Evolutionary conservation across 2,113 vertebrate genomes (phyloP), one percentile per base, ranked within the genome.

Genomic region (Ivindomyrus marchei): DNA sequence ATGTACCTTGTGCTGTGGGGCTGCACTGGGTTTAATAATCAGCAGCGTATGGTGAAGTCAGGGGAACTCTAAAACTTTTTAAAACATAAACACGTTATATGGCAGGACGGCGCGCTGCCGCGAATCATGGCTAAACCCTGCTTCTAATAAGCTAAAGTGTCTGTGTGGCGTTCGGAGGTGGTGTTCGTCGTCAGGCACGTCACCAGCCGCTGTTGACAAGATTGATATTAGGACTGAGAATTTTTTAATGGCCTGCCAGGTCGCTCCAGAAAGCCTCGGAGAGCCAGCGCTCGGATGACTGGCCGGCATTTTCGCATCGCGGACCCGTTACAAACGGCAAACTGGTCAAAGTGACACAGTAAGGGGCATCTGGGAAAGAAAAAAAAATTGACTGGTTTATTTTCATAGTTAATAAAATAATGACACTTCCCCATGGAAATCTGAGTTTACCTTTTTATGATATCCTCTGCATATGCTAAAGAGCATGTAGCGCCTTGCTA

Each of bases 61-160:
- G 85, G 24, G 46, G 50, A 87, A 87, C 47, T 87, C 47, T 52
- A 10, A 87, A 87, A 87, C 85, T 87, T 87, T 87, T 87, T 17
- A 87, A 87, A 53, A 56, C 49, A 53, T 53, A 47, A 86, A 86
- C 42, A 86, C 50, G 4, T 87, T 87, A 87, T 53, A 53, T 13
- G 24, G 45, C 83, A 85, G 13, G 45, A 85, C 45, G 2, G 15
- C 47, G 0, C 2, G 27, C n/a, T 31, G 5, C 50, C 27, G 9
- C 50, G 15, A 5, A 87, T 87, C 27, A 87, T 19, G 17, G n/a
- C 11, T 56, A 53, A 87, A 87, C 19, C 19, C 21, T 24, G 39
- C 83, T 85, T n/a, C 24, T 85, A 85, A 85, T n/a, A 85, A 85
- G 36, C 83, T 11, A 46, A 24, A 85, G 45, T 85, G 83, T 85